A percentile compares a stretch with the other conserved stretches of the same genome.
These are phyloP conservation scores for Parapristionchus giblindavisi DNA, from an alignment of 2,888 invertebrate species.

Conservation along the genomic window DNA sequence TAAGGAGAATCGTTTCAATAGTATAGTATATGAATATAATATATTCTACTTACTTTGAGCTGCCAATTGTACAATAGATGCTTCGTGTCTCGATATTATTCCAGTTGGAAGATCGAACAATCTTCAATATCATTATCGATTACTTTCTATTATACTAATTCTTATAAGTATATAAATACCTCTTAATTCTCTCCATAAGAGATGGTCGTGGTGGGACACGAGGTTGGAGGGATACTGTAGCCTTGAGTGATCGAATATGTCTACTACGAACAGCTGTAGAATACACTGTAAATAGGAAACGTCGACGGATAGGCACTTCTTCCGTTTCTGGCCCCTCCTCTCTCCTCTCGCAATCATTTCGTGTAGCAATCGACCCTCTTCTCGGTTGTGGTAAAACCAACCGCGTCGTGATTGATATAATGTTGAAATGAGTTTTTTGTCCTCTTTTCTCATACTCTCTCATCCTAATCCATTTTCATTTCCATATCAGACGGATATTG, in stretches of 20 bases:
- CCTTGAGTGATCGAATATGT: conserved; percentile 36
- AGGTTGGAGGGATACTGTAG: conserved; percentile 2
- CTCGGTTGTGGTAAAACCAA: no score
- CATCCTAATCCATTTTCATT: no score
- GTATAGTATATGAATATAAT: neutral
- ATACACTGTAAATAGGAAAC: conserved; percentile 37
- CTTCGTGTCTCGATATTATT: conserved; percentile 18
- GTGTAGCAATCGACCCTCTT: no score
- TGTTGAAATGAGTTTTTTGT: no score
- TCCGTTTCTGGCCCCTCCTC: neutral
- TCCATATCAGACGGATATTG: no score
- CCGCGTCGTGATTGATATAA: no score
- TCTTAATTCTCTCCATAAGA: neutral
- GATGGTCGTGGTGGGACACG: conserved; percentile 5
- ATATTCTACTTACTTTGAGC: conserved; percentile 27
- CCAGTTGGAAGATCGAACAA: conserved; percentile 26
- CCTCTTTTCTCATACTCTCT: no score
- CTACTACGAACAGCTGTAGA: conserved; percentile 37
- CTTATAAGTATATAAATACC: neutral
- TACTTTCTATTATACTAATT: neutral
- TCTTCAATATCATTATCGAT: neutral
- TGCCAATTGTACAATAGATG: conserved; percentile 17
- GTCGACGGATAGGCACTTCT: neutral
- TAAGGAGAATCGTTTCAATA: neutral
- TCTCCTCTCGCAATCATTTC: neutral